Conservation (phyloP, 2,113 vertebrate species). For the Thalassarche chlororhynchos region DNA sequence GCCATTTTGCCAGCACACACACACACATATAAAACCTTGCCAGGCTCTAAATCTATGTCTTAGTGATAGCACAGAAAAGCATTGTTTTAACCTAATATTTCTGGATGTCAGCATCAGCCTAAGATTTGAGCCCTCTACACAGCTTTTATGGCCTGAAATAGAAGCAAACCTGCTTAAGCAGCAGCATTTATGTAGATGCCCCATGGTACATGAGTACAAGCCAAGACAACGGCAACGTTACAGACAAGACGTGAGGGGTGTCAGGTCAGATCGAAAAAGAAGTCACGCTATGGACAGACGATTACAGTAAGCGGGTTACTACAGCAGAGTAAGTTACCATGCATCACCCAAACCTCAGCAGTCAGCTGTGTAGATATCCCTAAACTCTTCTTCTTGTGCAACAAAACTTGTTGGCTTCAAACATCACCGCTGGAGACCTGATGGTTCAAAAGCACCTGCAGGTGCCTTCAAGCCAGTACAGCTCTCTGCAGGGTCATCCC, state of each 20-base stretch:
- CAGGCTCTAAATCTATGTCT: not conserved
- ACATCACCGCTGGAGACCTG: not conserved
- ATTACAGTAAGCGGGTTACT: rapidly evolving
- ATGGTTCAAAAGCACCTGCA: not conserved
- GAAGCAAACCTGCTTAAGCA: not conserved
- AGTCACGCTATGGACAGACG: rapidly evolving
- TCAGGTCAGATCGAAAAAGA: not conserved
- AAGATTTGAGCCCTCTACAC: not conserved
- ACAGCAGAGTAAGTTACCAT: no score
- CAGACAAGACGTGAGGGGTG: not conserved
- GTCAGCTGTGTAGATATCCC: not conserved
- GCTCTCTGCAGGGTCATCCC: not conserved
- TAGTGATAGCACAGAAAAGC: not conserved
- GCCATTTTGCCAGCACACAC: not conserved
- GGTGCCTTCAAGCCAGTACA: not conserved
- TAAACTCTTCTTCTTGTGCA: not conserved
- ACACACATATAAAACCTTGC: not conserved
- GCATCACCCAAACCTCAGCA: rapidly evolving
- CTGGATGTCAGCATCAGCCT: not conserved
- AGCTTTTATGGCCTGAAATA: not conserved
- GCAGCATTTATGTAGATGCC: not conserved
- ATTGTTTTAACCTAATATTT: not conserved
- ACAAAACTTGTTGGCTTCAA: not conserved
- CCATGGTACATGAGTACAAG: not conserved
- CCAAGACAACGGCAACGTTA: rapidly evolving